Base-by-base conservation (phyloP, 92 coral and sea anemone species). In the Porites lobata region DNA sequence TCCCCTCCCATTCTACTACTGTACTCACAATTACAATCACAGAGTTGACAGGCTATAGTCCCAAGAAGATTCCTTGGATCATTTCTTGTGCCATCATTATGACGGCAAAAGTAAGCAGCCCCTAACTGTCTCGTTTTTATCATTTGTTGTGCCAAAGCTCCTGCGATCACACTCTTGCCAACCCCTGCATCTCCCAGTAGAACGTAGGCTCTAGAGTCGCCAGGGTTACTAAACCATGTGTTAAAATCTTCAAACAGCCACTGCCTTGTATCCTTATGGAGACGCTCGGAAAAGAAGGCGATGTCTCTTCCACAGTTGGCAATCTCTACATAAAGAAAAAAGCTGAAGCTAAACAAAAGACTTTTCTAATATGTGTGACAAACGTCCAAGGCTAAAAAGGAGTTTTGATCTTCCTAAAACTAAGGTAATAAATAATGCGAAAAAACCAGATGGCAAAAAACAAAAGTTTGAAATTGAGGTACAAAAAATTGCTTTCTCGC, bases 101-200 rank as follows among this genome's bases (percentile, higher is more conserved):
- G 43, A 32, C 43, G 43, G 0, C 43, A 32, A 32, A 32, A 32
- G 43, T 32, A 32, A 32, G 43, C 43, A 32, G 43, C 43, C 3
- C 43, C 43, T 3, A 90, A 24, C 13, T 22, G 69, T 17, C 78
- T 52, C 26, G 26, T 22, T 6, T 4, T 57, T 65, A 15, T 21
- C 86, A 66, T 64, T 10, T 72, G 67, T 69, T 90, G 51, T 1
- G 90, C 86, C 51, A 90, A 50, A 56, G 75, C 93, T 57, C 80
- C 93, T 22, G 93, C 93, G 64, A 86, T 32, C 1, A 90, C 93
- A 80, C 85, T 86, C 54, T 90, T 90, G 3, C 93, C 93, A 13
- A 90, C 81, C 68, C 84, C 93, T 64, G 93, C 84, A 81, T 90
- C 88, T 26, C 93, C 93, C 50, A 87, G 65, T 53, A 91, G 88